A percentile compares a stretch with the other conserved stretches of the same genome.
phyloP scores from a whole-genome alignment of 2,113 vertebrate genomes.

The Lophochroa leadbeateri region DNA sequence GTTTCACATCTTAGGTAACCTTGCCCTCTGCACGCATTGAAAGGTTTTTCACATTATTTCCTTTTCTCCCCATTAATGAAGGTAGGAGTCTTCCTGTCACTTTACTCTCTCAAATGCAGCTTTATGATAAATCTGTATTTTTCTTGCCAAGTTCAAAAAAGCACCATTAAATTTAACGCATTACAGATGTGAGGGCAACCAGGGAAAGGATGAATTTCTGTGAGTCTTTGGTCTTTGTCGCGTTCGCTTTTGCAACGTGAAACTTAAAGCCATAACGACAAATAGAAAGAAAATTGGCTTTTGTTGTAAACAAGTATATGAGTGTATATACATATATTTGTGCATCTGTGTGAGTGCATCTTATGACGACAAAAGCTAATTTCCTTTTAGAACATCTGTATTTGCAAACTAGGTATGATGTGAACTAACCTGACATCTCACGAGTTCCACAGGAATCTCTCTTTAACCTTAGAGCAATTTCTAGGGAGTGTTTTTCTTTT shows the following conservation, averaged over 20 bases:
- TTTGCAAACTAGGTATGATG: background rate
- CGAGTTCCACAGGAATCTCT: background rate
- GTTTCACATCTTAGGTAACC: background rate
- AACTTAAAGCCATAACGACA: slow-evolving; percentile 44
- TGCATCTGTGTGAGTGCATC: background rate
- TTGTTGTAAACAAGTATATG: background rate
- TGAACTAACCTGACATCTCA: background rate
- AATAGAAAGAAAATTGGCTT: background rate
- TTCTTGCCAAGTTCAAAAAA: background rate
- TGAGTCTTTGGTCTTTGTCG: slow-evolving; percentile 71
- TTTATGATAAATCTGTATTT: background rate
- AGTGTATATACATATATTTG: background rate
- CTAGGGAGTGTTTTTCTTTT: background rate
- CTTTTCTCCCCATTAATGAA: background rate
- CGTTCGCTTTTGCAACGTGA: background rate
- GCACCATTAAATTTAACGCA: slow-evolving; percentile 24
- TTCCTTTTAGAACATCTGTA: background rate
- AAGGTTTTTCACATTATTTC: background rate
- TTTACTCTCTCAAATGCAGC: background rate
- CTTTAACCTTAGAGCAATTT: background rate
- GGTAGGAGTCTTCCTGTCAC: background rate
- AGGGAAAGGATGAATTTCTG: slow-evolving; percentile 5
- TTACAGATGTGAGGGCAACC: background rate
- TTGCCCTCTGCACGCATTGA: background rate
- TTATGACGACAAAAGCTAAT: background rate